Base-by-base conservation (phyloP, 2,888 invertebrate genomes). In the Ornithoptera alexandrae region DNA sequence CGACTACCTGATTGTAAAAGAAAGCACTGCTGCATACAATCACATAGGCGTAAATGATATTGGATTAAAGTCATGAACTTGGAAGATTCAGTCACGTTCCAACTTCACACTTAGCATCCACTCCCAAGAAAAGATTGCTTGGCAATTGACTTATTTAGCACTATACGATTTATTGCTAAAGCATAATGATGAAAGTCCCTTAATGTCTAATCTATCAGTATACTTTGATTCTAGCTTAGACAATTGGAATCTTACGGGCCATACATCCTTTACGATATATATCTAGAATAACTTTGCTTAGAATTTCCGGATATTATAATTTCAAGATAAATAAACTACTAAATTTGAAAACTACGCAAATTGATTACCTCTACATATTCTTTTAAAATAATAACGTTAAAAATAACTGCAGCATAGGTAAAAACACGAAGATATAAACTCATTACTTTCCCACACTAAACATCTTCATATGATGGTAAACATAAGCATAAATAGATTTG, bases 61-160 rank as follows among this genome's bases (percentile, higher is more conserved):
- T 65, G 61, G 61, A 39, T 61, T 61, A 39, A 69, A 56, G 69
- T 59, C 68, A 58, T 58, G 36, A 57, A 65, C 56, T 69, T 20
- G 56, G 61, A 69, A 65, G 65, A 69, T 69, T 69, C 69, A 69
- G 61, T 69, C 69, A 69, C 69, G 69, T 69, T 30, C 24, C 61
- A 50, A 65, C 65, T 65, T 69, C 65, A 56, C 69, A 69, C 69
- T 65, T 69, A 65, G 65, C 24, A 62, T 61, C 61, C 20, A 50
- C 63, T 56, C 39, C 65, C 60, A 36, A 42, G 61, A 64, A 50
- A 50, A 15, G 15, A 50, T 60, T 24, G 64, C 53, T n/a, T 39
- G 46, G n/a, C 24, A 18, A 42, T 42, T 36, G 24, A 39, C 50
- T 53, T 57, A 20, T 65, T 57, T 42, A 61, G 57, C 56, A 69